Base-by-base conservation (phyloP, 1,140 invertebrate genomes). In the Bombus pyrosoma region DNA sequence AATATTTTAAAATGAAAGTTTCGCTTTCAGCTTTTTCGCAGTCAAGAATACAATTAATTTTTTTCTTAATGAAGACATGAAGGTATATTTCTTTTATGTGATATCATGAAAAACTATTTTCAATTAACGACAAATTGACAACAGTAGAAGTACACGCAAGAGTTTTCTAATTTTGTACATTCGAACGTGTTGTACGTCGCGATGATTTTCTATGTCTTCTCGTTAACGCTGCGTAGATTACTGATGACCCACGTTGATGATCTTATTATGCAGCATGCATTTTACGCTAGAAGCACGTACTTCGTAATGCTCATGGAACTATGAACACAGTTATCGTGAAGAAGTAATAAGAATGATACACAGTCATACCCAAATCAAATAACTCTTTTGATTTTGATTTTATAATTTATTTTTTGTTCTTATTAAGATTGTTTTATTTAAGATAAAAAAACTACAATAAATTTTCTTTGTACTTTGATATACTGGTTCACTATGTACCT, bases 241-340 rank as follows among this genome's bases (percentile, higher is more conserved):
- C 62, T 41, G 76, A 78, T 78, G 39, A 78, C 76, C 59, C 76
- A 78, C 39, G 76, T 66, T 78, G 76, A 78, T 78, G 76, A 78
- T 66, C 76, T 78, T 64, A 66, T 77, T 77, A 77, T 77, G 34
- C 28, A 77, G 75, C 32, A 22, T 41, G 37, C 37, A 41, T 78
- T 78, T 59, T 77, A 77, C 28, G 57, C 39, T 76, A 37, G 43
- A 28, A 62, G 53, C n/a, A 34, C 13, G 74, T 76, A 59, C 53
- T 57, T 76, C 15, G 12, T 66, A 69, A 32, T 28, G 39, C 32
- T 34, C n/a, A 53, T 34, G 73, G 25, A 75, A 34, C 32, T 57
- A 53, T 34, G 69, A 71, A 37, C 37, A 39, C 32, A 37, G 66
- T 68, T 68, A 68, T 68, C 32, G 15, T 2, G 32, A 68, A 68